These are phyloP conservation scores for Drosophila lini DNA, from an alignment of 1,140 invertebrate genomes.

Conservation along the genomic window DNA sequence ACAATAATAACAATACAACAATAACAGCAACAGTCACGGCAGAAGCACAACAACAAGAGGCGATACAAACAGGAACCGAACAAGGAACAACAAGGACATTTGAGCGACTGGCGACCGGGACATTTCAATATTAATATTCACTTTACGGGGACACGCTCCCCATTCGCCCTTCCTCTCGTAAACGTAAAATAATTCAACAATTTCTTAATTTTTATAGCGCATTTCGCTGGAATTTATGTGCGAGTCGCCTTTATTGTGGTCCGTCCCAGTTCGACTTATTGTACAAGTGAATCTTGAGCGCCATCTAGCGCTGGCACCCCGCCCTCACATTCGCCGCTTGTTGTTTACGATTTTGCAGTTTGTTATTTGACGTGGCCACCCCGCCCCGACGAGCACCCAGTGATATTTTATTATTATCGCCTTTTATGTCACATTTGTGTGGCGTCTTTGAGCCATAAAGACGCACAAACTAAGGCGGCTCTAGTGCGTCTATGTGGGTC, in stretches of 20 bases:
- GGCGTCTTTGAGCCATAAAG: conserved; percentile 80
- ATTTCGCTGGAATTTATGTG: conserved; percentile 68
- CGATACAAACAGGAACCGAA: conserved; percentile 10
- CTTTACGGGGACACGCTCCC: conserved; percentile 17
- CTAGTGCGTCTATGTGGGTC: conserved; percentile 22
- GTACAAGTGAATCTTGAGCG: conserved; percentile 73
- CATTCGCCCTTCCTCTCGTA: conserved; percentile 33
- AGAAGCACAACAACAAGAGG: conserved; percentile 16
- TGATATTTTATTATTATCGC: conserved; percentile 83
- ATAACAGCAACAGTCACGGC: conserved; percentile 17
- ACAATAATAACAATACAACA: conserved; percentile 23
- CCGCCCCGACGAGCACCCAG: conserved; percentile 24
- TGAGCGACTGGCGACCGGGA: conserved; percentile 6
- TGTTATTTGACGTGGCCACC: conserved; percentile 60
- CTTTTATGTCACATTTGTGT: conserved; percentile 82
- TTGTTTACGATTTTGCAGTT: conserved; percentile 82
- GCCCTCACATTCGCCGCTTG: conserved; percentile 27
- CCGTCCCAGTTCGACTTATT: conserved; percentile 26
- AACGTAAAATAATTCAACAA: conserved; percentile 80
- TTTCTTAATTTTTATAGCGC: conserved; percentile 79
- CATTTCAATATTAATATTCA: conserved; percentile 67
- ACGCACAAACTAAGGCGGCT: conserved; percentile 79
- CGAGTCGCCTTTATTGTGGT: conserved; percentile 51
- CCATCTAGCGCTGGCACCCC: conserved; percentile 55
- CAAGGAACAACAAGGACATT: conserved; percentile 17